Evolutionary conservation across 2,888 invertebrate genomes (phyloP).

Genomic region (Malacosoma neustria): DNA sequence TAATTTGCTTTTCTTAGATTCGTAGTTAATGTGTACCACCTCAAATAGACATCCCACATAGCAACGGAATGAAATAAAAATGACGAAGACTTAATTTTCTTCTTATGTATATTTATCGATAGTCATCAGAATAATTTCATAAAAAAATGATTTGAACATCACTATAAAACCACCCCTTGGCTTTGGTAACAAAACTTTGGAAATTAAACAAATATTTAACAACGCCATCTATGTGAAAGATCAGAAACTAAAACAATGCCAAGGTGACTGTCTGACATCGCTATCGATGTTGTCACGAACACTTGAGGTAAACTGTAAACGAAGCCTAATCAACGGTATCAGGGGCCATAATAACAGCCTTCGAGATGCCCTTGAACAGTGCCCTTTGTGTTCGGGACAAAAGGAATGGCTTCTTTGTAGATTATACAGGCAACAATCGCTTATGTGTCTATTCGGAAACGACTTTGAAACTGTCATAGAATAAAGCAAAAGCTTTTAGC

Average conservation of each 20-base stretch:
- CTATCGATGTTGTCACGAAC: conserved; percentile 2
- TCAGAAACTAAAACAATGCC: conserved; percentile 10
- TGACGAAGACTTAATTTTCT: no score
- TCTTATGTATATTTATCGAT: no score
- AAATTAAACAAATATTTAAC: conserved; percentile 1
- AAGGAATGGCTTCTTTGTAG: conserved; percentile 49
- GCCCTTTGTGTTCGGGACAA: conserved; percentile 47
- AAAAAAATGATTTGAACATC: no score
- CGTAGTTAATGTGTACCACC: no score
- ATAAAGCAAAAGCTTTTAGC: background rate
- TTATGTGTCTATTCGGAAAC: background rate
- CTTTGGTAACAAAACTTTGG: no score
- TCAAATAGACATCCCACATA: no score
- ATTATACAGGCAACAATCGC: conserved; percentile 20
- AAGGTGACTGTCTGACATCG: background rate
- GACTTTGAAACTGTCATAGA: background rate
- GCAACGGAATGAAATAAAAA: no score
- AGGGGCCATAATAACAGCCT: conserved; percentile 39
- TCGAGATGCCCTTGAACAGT: conserved; percentile 44
- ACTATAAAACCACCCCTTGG: no score
- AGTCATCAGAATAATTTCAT: no score
- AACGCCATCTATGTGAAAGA: conserved; percentile 19
- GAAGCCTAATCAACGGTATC: conserved; percentile 49
- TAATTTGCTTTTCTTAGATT: no score
- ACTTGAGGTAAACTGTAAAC: conserved; percentile 19